These are phyloP conservation scores for Panopea generosa DNA, from an alignment of 2,888 invertebrate genomes.

Conservation along the genomic window DNA sequence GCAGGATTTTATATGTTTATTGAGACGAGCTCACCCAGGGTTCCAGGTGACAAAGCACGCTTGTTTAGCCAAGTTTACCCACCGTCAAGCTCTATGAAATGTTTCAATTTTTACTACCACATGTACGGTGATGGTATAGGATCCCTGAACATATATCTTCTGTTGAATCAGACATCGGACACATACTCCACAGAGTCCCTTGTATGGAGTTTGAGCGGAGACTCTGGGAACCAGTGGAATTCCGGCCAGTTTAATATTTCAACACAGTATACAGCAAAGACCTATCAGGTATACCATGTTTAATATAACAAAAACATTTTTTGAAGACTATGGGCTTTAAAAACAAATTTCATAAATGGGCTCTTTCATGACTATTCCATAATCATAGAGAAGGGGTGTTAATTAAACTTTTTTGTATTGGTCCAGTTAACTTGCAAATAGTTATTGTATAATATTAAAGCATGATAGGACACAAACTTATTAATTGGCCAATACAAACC, in stretches of 20 bases:
- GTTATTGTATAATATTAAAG: too few species aligned
- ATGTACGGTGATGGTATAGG: conserved; percentile 77
- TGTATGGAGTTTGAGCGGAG: conserved; percentile 71
- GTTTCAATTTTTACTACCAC: conserved; percentile 74
- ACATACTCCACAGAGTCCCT: conserved; percentile 67
- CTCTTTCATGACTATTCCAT: too few species aligned
- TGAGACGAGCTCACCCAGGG: conserved; percentile 70
- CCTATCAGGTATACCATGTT: conserved; percentile 75
- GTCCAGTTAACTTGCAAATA: too few species aligned
- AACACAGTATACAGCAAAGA: conserved; percentile 68
- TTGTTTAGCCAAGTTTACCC: conserved; percentile 67
- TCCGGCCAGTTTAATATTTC: conserved; percentile 74
- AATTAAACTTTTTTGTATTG: too few species aligned
- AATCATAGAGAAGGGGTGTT: too few species aligned
- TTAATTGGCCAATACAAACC: too few species aligned
- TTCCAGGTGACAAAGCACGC: conserved; percentile 69
- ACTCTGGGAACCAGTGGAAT: conserved; percentile 74
- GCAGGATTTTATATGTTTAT: conserved; percentile 75
- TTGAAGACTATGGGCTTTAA: too few species aligned
- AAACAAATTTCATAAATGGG: too few species aligned
- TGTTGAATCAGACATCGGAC: conserved; percentile 66
- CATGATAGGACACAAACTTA: too few species aligned
- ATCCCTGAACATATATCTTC: conserved; percentile 67
- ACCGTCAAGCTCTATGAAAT: conserved; percentile 53
- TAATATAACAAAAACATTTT: too few species aligned